Evolutionary conservation across 2,888 invertebrate species (phyloP).

Genomic region (Adela reaumurella): DNA sequence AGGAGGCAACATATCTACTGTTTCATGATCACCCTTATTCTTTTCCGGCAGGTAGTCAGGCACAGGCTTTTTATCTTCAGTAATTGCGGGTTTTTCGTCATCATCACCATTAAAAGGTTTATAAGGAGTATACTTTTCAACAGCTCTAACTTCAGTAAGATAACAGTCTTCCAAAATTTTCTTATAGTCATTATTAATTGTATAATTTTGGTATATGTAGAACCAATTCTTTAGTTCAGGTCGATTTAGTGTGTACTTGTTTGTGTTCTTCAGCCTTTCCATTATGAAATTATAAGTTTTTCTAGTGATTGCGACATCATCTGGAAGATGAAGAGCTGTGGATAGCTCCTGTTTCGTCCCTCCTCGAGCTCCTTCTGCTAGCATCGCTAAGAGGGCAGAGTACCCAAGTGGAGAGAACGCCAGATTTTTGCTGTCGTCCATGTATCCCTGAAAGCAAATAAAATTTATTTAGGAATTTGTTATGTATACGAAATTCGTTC

Average conservation of each 20-base stretch:
- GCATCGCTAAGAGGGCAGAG: constrained; percentile 58
- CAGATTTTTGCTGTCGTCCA: constrained; percentile 52
- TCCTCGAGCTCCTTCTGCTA: constrained; percentile 61
- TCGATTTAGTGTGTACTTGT: constrained; percentile 44
- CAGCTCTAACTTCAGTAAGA: constrained; percentile 59
- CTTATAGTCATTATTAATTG: constrained; percentile 58
- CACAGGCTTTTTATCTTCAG: constrained; percentile 26
- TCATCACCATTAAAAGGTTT: constrained; percentile 24
- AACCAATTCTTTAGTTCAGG: constrained; percentile 65
- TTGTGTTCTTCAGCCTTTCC: constrained; percentile 45
- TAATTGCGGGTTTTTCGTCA: constrained; percentile 17
- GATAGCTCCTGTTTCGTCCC: constrained; percentile 57
- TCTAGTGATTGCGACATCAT: constrained; percentile 39
- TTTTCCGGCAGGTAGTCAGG: constrained; percentile 23
- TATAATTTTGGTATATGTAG: constrained; percentile 64
- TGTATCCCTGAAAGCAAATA: constrained; percentile 35
- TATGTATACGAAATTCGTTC: no score
- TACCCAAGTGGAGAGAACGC: constrained; percentile 65
- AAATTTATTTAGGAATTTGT: no score
- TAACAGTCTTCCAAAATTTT: constrained; percentile 57
- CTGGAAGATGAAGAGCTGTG: constrained; percentile 53
- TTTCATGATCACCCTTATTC: constrained; percentile 24
- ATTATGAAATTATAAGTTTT: constrained; percentile 46
- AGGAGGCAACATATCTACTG: constrained; percentile 30
- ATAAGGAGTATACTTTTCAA: constrained; percentile 38